Conservation (phyloP, 2,797 vertebrate genomes). For the Sebastes itinus region DNA sequence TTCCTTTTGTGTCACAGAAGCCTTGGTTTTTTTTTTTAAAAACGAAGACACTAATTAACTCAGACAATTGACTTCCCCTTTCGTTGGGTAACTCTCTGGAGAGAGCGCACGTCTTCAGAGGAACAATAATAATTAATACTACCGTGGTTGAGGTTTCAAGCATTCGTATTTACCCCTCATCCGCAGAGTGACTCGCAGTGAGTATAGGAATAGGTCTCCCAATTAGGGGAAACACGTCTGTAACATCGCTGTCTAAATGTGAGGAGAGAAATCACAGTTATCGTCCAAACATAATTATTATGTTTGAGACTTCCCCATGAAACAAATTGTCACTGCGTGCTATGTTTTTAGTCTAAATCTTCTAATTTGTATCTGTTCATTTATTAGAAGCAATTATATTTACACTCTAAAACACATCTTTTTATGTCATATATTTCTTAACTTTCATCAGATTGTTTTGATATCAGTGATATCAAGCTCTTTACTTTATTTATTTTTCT, state of each 20-base stretch:
- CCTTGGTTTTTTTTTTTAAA: neutral
- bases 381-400: conserved; percentile 8
- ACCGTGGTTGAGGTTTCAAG: neutral
- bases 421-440: neutral
- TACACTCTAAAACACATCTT: neutral
- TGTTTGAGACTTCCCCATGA: neutral
- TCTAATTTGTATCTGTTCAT: neutral
- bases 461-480: neutral
- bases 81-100: neutral
- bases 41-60: neutral
- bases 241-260: neutral
- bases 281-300: neutral
- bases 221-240: neutral
- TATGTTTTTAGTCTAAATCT: neutral
- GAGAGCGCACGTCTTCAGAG: neutral
- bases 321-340: neutral
- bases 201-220: neutral
- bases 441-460: neutral
- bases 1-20: neutral
- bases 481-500: neutral
- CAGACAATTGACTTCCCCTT: neutral
- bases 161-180: conserved; percentile 2
- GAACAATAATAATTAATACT: neutral
- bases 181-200: neutral
- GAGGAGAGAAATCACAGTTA: neutral